Base-by-base conservation (phyloP, 2,113 vertebrate genomes). In the Eclectus roratus region DNA sequence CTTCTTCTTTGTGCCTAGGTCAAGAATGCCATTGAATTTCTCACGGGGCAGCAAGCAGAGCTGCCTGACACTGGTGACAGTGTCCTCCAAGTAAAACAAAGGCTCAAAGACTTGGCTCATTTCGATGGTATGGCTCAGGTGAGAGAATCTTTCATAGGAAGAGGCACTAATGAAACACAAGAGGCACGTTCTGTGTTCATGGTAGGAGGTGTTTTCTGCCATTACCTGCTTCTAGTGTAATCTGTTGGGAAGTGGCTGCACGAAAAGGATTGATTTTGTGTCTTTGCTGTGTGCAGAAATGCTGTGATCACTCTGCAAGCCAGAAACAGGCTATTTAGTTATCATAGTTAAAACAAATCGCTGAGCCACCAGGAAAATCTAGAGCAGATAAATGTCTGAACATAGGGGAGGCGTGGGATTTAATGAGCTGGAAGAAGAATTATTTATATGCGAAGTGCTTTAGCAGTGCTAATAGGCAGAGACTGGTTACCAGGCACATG, bases 91-190 rank as follows among this genome's bases (percentile, higher is more conserved):
- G 97, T 98, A 13, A 99, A 99, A 50, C 98, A 99, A 96, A 98
- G 98, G 85, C 97, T 99, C 29, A 98, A 98, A 87, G 98, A 98
- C 47, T 66, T 99, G 94, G 98, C 98, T 56, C 91, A 79, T n/a
- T 93, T 99, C 13, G 98, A 99, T 80, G 98, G 98, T 47, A 96
- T 96, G 88, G 98, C 99, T 91, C 98, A 99, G 98, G 99, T 99
- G 96, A 97, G 97, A 83, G 41, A 29, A 33, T 14, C 43, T 87
- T 77, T 72, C 69, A 16, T 11, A 46, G 70, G 37, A 58, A 39
- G 10, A 37, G 31, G 6, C 85, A 9, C 63, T 76, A 7, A 13
- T 63, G 84, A 46, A 85, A 61, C 80, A 9, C 21, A 18, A 19
- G 88, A 85, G 65, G 44, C 44, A 25, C 12, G 0, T 39, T 87